These are phyloP conservation scores for Mustelus asterias DNA, from an alignment of 2,113 vertebrate species.

Conservation along the genomic window DNA sequence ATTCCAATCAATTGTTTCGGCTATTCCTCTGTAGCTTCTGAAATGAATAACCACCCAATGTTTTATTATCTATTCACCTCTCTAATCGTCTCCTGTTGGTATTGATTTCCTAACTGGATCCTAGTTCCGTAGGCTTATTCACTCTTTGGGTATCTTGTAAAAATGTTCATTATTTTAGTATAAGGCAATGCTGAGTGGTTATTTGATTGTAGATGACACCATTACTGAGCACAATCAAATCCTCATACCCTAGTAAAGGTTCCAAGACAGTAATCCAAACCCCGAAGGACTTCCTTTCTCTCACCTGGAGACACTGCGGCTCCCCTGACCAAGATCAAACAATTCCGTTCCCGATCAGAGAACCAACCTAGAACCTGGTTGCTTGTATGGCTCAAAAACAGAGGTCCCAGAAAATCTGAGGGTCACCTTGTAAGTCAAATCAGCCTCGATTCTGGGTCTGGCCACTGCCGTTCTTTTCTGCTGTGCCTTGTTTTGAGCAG, in stretches of 20 bases:
- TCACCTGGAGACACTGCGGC: not conserved
- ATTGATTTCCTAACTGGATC: not conserved
- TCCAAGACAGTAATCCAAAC: not conserved
- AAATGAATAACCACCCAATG: not conserved
- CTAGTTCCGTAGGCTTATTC: not conserved
- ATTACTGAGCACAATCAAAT: not conserved
- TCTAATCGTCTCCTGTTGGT: not conserved
- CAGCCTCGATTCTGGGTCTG: not conserved
- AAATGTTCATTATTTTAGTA: not conserved
- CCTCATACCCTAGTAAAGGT: not conserved
- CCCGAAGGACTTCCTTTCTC: not conserved
- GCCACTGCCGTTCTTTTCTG: not conserved
- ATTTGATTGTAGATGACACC: not conserved
- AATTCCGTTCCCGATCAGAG: not conserved
- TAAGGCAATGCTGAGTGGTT: not conserved
- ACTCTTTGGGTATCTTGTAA: not conserved
- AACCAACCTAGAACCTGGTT: not conserved
- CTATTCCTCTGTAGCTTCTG: not conserved
- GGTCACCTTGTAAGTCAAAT: not conserved
- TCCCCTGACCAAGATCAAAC: not conserved
- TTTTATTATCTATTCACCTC: not conserved
- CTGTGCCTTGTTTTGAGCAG: not conserved
- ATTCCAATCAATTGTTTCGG: not conserved
- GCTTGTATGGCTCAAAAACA: not conserved
- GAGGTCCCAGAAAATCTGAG: not conserved